Evolutionary conservation across 1,140 invertebrate genomes (phyloP).

Genomic region (Micrasema longulum): DNA sequence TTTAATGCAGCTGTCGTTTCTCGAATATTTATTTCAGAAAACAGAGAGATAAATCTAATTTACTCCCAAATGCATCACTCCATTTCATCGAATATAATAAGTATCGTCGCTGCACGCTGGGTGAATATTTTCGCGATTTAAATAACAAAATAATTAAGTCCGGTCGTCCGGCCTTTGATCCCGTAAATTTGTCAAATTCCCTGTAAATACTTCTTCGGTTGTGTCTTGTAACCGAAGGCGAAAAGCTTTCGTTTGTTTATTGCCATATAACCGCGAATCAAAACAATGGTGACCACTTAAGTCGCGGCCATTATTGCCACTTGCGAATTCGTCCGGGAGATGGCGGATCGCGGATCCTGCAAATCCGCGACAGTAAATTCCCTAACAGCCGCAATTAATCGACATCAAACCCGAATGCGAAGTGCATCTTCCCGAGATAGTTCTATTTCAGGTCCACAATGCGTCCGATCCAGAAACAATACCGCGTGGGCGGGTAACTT

Average conservation of each 20-base stretch:
- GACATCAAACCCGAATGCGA: conserved; percentile 38
- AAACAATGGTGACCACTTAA: conserved; percentile 33
- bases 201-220: conserved; percentile 18
- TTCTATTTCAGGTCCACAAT: conserved; percentile 42
- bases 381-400: conserved; percentile 39
- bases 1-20: conserved; percentile 25
- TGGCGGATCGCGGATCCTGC: conserved; percentile 10
- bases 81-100: background rate
- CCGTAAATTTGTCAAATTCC: conserved; percentile 27
- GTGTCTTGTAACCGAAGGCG: conserved; percentile 24
- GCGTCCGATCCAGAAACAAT: conserved; percentile 43
- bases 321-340: conserved; percentile 21
- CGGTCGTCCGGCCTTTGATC: background rate
- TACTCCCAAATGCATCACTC: background rate
- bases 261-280: conserved; percentile 27
- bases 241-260: conserved; percentile 32
- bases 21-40: conserved; percentile 21
- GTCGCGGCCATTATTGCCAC: conserved; percentile 24
- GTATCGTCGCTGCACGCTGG: background rate
- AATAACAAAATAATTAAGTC: too few species aligned
- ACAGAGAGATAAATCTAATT: conserved; percentile 23
- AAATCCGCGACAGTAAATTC: conserved; percentile 38
- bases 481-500: conserved; percentile 28
- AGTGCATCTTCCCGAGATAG: conserved; percentile 21
- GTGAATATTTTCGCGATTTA: conserved; percentile 7